phyloP scores from a whole-genome alignment of 2,113 vertebrate genomes.

The Blennius ocellaris region DNA sequence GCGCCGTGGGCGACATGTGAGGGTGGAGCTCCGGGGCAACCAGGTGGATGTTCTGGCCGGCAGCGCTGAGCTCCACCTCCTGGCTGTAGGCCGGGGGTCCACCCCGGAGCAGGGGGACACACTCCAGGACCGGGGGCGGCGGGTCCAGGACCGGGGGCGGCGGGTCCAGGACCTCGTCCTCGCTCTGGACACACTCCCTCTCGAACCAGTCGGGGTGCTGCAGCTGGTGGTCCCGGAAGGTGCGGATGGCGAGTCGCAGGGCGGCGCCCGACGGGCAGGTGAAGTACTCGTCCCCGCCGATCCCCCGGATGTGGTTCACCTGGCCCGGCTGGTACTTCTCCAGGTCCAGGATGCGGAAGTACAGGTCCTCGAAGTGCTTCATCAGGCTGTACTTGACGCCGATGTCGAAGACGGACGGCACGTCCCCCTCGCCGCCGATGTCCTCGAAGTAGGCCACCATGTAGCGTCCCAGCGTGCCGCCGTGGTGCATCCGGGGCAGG shows the following conservation, averaged over 20 bases:
- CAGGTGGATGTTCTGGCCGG: slow-evolving; percentile 28
- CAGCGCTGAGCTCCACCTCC: slow-evolving; percentile 44
- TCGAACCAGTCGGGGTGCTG: slow-evolving; percentile 91
- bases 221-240: slow-evolving; percentile 86
- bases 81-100: slow-evolving; percentile 44
- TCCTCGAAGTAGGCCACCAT: slow-evolving; percentile 93
- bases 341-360: slow-evolving; percentile 91
- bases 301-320: slow-evolving; percentile 85
- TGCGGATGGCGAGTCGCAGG: slow-evolving; percentile 84
- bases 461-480: slow-evolving; percentile 90
- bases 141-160: not conserved
- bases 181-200: slow-evolving; percentile 77
- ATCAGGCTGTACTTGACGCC: slow-evolving; percentile 89
- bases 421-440: slow-evolving; percentile 83
- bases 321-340: slow-evolving; percentile 91
- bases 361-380: slow-evolving; percentile 93
- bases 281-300: slow-evolving; percentile 85
- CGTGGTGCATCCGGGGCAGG: slow-evolving; percentile 90
- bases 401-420: slow-evolving; percentile 91
- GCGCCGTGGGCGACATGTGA: slow-evolving; percentile 14
- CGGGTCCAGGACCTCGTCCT: slow-evolving; percentile 73
- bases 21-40: slow-evolving; percentile 66
- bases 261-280: slow-evolving; percentile 84
- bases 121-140: slow-evolving; percentile 52
- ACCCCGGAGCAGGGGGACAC: slow-evolving; percentile 75